Evolutionary conservation across 2,113 vertebrate genomes (phyloP).

Genomic region (Australoheros scitulus): DNA sequence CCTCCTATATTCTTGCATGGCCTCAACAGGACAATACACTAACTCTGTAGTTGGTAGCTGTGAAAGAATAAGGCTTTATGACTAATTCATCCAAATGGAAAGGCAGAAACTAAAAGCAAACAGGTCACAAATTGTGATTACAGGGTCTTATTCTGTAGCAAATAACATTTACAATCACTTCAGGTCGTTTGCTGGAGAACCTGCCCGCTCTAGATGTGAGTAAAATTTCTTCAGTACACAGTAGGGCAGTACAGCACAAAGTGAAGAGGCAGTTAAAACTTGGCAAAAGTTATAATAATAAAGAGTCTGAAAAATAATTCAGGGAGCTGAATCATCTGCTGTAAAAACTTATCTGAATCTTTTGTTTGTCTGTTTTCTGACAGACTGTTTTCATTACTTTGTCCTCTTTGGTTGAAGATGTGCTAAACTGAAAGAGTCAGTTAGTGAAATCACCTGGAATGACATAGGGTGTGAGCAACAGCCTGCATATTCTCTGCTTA

Average conservation of each 20-base stretch:
- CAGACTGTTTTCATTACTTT: slow-evolving; percentile 1
- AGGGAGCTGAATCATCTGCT: background rate
- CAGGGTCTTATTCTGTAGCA: background rate
- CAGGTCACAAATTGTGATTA: background rate
- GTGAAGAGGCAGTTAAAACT: background rate
- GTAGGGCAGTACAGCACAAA: background rate
- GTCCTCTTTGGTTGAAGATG: too few species aligned
- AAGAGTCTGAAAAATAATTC: background rate
- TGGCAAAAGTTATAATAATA: background rate
- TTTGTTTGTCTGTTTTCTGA: background rate
- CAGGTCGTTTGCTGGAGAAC: fast-evolving
- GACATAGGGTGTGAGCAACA: background rate
- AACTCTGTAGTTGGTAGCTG: background rate
- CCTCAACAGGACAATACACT: background rate
- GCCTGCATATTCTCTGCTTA: background rate
- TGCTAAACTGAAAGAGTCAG: background rate
- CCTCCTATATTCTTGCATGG: background rate
- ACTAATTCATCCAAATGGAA: background rate
- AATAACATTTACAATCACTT: slow-evolving; percentile 2
- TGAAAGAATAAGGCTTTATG: background rate
- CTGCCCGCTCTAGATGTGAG: background rate
- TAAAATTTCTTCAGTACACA: background rate
- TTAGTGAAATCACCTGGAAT: background rate
- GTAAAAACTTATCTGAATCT: background rate
- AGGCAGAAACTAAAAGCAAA: background rate